Evolutionary conservation across 2,797 vertebrate species (phyloP), one percentile per base, ranked within the genome.

Genomic region (Sebastes matsubarae): DNA sequence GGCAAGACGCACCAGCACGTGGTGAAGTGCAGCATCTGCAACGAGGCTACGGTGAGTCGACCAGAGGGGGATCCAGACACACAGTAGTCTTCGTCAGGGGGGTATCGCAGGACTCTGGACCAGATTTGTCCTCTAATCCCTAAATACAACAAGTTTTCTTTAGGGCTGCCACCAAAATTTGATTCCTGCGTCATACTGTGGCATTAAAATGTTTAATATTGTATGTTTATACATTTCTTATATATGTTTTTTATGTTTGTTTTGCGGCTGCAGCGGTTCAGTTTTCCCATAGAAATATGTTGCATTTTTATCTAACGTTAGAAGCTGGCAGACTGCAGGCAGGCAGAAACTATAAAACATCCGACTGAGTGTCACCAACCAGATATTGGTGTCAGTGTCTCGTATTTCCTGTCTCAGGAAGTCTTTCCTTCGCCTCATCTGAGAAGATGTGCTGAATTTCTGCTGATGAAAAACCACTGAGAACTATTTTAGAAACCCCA

Each of bases 11-110:
- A 95, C 85, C 95, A 95, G 79, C 94, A 97, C 20, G 97, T 98
- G 83, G 96, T 98, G 75, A 97, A 97, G 90, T 98, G 97, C 87
- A 90, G 90, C 54, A 93, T 97, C 84, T 98, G 97, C 93, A 97
- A 97, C 55, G 97, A 98, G 80, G 97, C 97, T 20, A 98, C 97
- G 38, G 97, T 98, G 90, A 96, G 96, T 89, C 46, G 1, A 20
- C 38, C 38, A 42, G 38, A 42, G 38, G 38, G 0, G 0, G 38
- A 42, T 42, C 38, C 38, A 42, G 38, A 42, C 13, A 5, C 38
- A 0, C 38, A 0, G 38, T 14, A 16, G 38, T 0, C 38, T 42
- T 42, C 38, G 3, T 42, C 38, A 42, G 38, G 38, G 38, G 5
- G 13, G 13, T 14, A 14, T 42, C 38, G 5, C 38, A 42, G 38